A percentile compares a stretch with the other conserved stretches of the same genome.
Evolutionary conservation across 2,113 vertebrate species (phyloP).

Genomic region (Butastur rufipennis): DNA sequence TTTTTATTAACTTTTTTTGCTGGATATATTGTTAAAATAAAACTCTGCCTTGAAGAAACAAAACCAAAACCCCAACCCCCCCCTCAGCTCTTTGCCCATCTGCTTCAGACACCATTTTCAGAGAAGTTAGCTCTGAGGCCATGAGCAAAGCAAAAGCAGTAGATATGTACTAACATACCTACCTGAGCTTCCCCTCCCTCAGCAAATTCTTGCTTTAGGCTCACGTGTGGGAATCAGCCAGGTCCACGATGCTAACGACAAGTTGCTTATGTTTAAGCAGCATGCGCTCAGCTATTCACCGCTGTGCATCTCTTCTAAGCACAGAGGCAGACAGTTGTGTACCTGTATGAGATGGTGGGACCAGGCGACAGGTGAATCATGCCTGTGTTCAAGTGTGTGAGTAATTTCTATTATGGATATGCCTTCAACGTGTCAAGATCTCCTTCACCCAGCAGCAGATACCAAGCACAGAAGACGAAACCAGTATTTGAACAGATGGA

Average conservation of each 20-base stretch:
- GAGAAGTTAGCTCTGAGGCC: not conserved
- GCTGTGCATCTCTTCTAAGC: not conserved
- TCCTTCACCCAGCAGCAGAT: not conserved
- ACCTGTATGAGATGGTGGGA: not conserved
- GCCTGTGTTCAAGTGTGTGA: not conserved
- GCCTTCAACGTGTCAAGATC: not conserved
- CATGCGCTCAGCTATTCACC: not conserved
- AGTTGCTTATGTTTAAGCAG: not conserved
- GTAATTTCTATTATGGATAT: not conserved
- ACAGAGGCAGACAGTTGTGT: no score
- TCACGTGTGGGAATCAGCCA: fast-evolving
- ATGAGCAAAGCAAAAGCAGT: not conserved
- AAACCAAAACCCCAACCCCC: not conserved
- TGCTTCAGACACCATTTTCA: not conserved
- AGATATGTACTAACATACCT: not conserved
- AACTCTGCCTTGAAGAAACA: not conserved
- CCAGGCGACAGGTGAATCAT: not conserved
- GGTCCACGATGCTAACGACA: not conserved
- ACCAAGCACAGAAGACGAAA: not conserved
- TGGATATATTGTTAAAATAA: not conserved
- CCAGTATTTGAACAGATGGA: not conserved
- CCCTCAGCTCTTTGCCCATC: not conserved
- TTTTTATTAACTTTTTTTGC: slow-evolving; percentile 55
- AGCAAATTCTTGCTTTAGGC: not conserved
- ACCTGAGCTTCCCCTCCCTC: not conserved